Evolutionary conservation across 2,888 invertebrate genomes (phyloP).

Genomic region (Dorcus hopei): DNA sequence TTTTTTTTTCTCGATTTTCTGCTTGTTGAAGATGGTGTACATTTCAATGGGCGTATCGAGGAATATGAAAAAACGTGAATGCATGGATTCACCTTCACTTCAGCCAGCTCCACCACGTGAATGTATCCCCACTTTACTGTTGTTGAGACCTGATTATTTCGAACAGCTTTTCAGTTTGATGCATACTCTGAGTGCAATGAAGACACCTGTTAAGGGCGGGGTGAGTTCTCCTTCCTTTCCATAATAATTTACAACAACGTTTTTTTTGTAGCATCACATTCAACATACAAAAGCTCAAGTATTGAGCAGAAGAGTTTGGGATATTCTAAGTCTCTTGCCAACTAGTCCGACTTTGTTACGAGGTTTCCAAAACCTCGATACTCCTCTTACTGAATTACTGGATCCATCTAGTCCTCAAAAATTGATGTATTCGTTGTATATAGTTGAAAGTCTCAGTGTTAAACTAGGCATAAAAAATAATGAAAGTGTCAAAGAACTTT

Average conservation of each 20-base stretch:
- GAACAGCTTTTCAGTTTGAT: constrained; percentile 87
- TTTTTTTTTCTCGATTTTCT: background rate
- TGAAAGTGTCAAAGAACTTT: constrained; percentile 45
- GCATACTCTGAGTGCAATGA: constrained; percentile 86
- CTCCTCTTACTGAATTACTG: constrained; percentile 69
- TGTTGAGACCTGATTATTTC: constrained; percentile 84
- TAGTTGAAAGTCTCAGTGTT: constrained; percentile 71
- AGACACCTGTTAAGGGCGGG: constrained; percentile 69
- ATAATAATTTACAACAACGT: constrained; percentile 3
- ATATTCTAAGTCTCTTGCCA: constrained; percentile 86
- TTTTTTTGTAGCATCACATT: constrained; percentile 23
- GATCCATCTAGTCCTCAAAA: constrained; percentile 90
- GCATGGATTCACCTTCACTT: constrained; percentile 79
- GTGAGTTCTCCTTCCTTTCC: constrained; percentile 45
- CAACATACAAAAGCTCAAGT: constrained; percentile 87
- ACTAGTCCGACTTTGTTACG: constrained; percentile 83
- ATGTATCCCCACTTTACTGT: constrained; percentile 78
- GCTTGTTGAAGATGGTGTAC: constrained; percentile 68
- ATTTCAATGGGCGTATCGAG: constrained; percentile 80
- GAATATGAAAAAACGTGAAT: constrained; percentile 58
- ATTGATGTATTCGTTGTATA: constrained; percentile 91
- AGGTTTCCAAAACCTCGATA: constrained; percentile 77
- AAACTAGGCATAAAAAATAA: constrained; percentile 27
- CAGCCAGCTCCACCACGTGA: constrained; percentile 84
- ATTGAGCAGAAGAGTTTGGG: constrained; percentile 90